These are phyloP conservation scores for Trachops cirrhosus DNA, from an alignment of 2,797 vertebrate genomes.

Conservation along the genomic window DNA sequence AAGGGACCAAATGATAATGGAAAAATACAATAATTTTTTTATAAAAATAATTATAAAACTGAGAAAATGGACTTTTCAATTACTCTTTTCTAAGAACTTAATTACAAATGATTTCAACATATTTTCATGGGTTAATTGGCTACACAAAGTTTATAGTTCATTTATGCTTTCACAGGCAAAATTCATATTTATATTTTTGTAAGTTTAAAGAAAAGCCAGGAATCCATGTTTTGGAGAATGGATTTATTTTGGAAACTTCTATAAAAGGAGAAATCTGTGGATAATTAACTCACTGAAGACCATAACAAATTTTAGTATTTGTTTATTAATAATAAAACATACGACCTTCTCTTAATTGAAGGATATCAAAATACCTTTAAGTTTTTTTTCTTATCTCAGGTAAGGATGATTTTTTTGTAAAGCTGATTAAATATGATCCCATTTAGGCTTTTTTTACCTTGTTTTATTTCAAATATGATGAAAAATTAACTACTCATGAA, in stretches of 20 bases:
- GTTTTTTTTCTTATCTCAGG: neutral
- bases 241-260: neutral
- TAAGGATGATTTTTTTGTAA: neutral
- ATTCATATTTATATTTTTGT: neutral
- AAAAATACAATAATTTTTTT: too few relatives aligned
- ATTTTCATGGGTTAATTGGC: neutral
- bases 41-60: neutral
- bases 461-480: neutral
- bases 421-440: neutral
- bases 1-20: too few relatives aligned
- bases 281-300: neutral
- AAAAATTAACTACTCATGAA: neutral
- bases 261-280: neutral
- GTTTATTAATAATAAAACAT: neutral
- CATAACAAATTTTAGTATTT: neutral
- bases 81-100: neutral
- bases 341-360: neutral
- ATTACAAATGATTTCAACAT: neutral
- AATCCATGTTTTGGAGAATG: neutral
- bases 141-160: neutral
- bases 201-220: neutral
- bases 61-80: neutral
- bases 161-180: neutral
- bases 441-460: neutral
- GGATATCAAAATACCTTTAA: neutral